Evolutionary conservation across 2,888 invertebrate genomes (phyloP).

Genomic region (Drosophila mettleri): DNA sequence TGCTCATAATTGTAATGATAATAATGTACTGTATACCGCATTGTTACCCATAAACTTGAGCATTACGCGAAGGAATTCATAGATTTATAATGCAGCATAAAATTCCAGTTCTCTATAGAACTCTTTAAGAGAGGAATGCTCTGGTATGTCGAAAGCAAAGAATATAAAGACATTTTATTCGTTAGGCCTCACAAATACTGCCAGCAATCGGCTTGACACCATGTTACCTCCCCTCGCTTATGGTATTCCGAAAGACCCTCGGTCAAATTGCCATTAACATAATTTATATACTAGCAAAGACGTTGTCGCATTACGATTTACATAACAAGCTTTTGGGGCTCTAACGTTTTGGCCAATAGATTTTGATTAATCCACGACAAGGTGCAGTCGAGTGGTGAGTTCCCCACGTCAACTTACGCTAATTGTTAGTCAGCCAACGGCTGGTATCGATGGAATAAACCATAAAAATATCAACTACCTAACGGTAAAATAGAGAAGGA

Average conservation of each 20-base stretch:
- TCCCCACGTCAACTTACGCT: conserved; percentile 22
- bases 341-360: conserved; percentile 46
- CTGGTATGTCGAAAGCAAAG: conserved; percentile 5
- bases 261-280: conserved; percentile 71
- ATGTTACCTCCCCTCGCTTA: conserved; percentile 7
- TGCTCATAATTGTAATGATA: neutral
- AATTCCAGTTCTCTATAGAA: neutral
- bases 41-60: neutral
- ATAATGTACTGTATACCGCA: too few relatives aligned
- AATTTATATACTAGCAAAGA: conserved; percentile 62
- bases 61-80: conserved; percentile 12
- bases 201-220: conserved; percentile 48
- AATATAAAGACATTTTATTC: conserved; percentile 66
- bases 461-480: conserved; percentile 51
- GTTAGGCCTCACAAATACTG: conserved; percentile 54
- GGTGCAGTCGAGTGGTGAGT: neutral
- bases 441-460: conserved; percentile 45
- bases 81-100: conserved; percentile 18
- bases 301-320: conserved; percentile 30
- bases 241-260: neutral
- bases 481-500: conserved; percentile 8
- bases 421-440: conserved; percentile 60
- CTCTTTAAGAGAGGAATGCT: conserved; percentile 3
- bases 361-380: conserved; percentile 52
- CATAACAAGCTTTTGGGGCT: conserved; percentile 38